Percentiles rank a stretch among this genome's conserved stretches.
These are phyloP conservation scores for Hyperoplus immaculatus DNA, from an alignment of 2,797 vertebrate genomes.

Conservation along the genomic window DNA sequence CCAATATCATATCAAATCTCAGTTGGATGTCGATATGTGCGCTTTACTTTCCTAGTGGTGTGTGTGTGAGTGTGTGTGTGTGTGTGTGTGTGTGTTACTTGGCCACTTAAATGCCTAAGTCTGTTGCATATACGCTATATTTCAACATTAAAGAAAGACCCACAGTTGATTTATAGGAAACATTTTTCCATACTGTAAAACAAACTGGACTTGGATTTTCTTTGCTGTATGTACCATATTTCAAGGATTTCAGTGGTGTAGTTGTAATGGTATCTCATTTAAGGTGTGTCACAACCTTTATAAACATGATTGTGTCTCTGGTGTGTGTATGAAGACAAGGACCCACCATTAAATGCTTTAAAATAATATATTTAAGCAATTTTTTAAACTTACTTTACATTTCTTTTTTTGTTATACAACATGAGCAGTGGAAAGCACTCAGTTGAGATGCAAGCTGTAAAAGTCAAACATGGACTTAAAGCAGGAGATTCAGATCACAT, in stretches of 20 bases:
- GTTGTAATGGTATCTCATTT: background rate
- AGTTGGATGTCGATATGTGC: background rate
- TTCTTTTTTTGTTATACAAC: background rate
- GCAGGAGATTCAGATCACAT: background rate
- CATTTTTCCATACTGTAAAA: background rate
- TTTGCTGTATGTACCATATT: background rate
- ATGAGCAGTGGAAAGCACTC: background rate
- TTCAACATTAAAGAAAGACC: background rate
- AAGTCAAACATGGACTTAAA: conserved; percentile 12
- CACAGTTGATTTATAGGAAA: background rate
- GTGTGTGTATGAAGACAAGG: background rate
- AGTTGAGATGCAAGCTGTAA: background rate
- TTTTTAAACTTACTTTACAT: background rate
- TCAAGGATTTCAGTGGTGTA: background rate
- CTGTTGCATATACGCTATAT: background rate
- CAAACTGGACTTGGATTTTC: background rate
- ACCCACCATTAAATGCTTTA: background rate
- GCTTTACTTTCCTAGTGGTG: background rate
- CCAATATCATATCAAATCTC: background rate
- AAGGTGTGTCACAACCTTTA: background rate
- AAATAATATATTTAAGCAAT: background rate
- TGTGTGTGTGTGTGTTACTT: background rate
- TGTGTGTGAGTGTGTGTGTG: background rate
- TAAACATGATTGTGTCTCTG: background rate
- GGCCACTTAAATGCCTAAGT: background rate